Conservation (phyloP, 2,797 vertebrate species). For the Coluber constrictor region DNA sequence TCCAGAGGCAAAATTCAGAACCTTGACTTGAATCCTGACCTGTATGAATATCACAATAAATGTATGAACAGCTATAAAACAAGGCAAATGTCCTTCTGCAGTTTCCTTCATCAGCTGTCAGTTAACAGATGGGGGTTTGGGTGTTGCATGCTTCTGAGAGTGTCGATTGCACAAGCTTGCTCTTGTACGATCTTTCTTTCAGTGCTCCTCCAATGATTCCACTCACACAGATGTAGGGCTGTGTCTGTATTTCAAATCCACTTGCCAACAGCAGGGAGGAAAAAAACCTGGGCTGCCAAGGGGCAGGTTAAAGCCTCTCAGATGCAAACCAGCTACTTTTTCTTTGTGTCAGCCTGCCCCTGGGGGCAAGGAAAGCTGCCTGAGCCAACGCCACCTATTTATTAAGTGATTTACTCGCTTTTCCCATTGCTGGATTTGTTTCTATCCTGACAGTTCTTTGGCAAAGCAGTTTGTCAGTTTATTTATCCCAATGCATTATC, state of each 20-base stretch:
- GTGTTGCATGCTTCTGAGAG: neutral
- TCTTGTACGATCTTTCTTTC: neutral
- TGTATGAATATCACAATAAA: neutral
- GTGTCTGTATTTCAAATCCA: neutral
- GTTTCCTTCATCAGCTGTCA: neutral
- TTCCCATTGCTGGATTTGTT: neutral
- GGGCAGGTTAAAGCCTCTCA: neutral
- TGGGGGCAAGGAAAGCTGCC: neutral
- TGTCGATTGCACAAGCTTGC: neutral
- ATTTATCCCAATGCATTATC: neutral
- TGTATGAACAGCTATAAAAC: neutral
- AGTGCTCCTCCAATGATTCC: neutral
- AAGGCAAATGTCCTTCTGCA: no score
- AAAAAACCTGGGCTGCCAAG: neutral
- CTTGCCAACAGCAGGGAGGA: neutral
- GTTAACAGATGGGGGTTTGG: neutral
- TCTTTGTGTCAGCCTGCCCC: no score
- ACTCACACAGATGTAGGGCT: neutral
- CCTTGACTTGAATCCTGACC: neutral
- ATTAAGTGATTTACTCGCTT: neutral
- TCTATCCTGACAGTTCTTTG: neutral
- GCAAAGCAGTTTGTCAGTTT: neutral
- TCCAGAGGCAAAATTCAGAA: neutral
- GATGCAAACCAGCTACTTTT: neutral
- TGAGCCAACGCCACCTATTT: neutral